Base-by-base conservation (phyloP, 2,797 vertebrate genomes). In the Hirundo rustica region DNA sequence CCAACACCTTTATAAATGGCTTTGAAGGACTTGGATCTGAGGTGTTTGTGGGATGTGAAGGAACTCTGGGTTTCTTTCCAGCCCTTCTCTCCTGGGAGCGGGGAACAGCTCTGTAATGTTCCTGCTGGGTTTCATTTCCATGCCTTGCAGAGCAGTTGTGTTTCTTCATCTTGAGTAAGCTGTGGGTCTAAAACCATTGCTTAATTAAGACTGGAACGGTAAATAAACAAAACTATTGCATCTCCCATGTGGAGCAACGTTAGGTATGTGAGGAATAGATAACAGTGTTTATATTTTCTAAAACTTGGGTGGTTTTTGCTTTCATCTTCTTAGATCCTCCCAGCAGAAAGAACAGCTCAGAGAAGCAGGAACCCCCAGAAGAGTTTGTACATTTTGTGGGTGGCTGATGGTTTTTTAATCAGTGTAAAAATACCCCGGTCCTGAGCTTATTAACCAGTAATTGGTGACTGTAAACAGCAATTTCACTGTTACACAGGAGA, bases 151-250 rank as follows among this genome's bases (percentile, higher is more conserved):
- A 89, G 42, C 70, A 45, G 42, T 73, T 57, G 75, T 70, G 85
- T 71, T 11, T 93, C 75, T 85, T 62, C 79, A 73, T 92, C 83
- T 86, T 21, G 62, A 80, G 81, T 40, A 36, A 84, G 85, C 70
- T 83, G 65, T 53, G 78, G 84, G 80, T 89, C 75, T 80, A 16
- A 89, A 95, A 40, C 38, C 55, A 42, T 51, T 18, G 11, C 77
- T 89, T 95, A 87, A 95, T 95, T 88, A 93, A 91, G 55, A 4
- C 55, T 88, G 80, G 83, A 85, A 64, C 74, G 71, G 67, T 92
- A 91, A 93, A 95, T 85, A 96, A 96, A 93, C 88, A 86, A n/a
- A 92, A 34, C 11, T 22, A 0, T 78, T 65, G 64, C 70, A 27
- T 66, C 66, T 86, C 40, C 88, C 88, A 26, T 62, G 83, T 42